phyloP scores from a whole-genome alignment of 1,140 invertebrate species.

The Homalodisca vitripennis region DNA sequence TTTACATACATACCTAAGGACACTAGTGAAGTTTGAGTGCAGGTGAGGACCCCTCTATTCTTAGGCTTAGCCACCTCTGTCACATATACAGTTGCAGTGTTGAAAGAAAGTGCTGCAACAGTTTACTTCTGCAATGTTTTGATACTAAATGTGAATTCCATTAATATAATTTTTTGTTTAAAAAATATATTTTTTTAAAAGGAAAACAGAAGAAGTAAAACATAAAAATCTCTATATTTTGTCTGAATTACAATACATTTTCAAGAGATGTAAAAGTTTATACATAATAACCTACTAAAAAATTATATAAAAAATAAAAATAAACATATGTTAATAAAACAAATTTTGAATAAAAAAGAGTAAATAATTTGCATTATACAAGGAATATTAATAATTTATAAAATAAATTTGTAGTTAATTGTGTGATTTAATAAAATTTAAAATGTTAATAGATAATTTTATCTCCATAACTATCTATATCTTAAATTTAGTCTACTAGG shows the following conservation, averaged over 20 bases:
- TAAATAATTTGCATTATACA: no score
- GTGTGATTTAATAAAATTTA: no score
- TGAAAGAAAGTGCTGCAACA: slow-evolving; percentile 45
- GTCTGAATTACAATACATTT: neutral
- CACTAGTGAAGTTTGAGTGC: slow-evolving; percentile 54
- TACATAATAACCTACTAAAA: no score
- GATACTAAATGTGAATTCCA: neutral
- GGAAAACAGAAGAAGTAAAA: neutral
- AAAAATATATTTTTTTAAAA: neutral
- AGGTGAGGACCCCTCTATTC: slow-evolving; percentile 56
- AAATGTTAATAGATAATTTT: no score
- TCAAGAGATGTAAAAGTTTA: neutral
- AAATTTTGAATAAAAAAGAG: no score
- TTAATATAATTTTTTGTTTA: neutral
- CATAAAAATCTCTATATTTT: neutral
- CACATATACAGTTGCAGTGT: slow-evolving; percentile 60
- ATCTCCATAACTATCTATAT: no score
- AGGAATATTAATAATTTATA: no score
- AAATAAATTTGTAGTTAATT: no score
- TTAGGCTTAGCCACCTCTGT: slow-evolving; percentile 60
- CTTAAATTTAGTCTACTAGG: no score
- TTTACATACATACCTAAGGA: slow-evolving; percentile 57
- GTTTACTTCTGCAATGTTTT: neutral
- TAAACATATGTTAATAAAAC: no score
- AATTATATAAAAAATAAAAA: no score